These are phyloP conservation scores for Acanthococcus lagerstroemiae DNA, from an alignment of 2,888 invertebrate species.

Conservation along the genomic window DNA sequence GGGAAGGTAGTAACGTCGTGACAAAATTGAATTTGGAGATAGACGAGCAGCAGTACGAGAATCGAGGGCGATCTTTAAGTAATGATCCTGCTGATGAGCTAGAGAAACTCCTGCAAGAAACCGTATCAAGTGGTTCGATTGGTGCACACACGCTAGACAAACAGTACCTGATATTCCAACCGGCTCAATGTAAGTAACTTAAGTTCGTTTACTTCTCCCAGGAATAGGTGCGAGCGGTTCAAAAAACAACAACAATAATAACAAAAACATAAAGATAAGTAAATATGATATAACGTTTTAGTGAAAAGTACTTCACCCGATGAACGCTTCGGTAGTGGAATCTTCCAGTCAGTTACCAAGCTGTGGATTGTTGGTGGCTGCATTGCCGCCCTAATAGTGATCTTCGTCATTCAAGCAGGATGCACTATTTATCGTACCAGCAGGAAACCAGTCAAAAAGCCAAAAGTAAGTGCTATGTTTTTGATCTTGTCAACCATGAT, in stretches of 20 bases:
- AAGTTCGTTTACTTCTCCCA: too few relatives aligned
- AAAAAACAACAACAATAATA: too few relatives aligned
- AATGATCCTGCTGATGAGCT: conserved; percentile 40
- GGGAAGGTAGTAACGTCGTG: conserved; percentile 56
- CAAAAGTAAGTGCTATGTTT: conserved; percentile 70
- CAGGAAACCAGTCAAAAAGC: conserved; percentile 46
- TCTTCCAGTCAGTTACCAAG: conserved; percentile 63
- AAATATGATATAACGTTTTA: conserved; percentile 42
- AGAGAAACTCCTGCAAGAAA: conserved; percentile 56
- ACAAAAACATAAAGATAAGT: conserved; percentile 2
- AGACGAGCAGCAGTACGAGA: conserved; percentile 58
- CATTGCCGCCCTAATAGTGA: conserved; percentile 63
- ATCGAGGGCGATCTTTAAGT: conserved; percentile 42
- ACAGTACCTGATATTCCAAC: conserved; percentile 61
- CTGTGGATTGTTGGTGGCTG: conserved; percentile 74
- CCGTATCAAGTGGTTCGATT: conserved; percentile 60
- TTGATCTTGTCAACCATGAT: too few relatives aligned
- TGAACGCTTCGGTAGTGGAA: conserved; percentile 42
- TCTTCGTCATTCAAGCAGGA: conserved; percentile 71
- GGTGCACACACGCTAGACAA: conserved; percentile 75
- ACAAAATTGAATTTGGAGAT: conserved; percentile 66
- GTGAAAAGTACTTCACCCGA: conserved; percentile 47
- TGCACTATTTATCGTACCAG: conserved; percentile 68
- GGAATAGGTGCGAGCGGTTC: too few relatives aligned
- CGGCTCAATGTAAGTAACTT: conserved; percentile 56